These are phyloP conservation scores for Fissipunctia ypsillon DNA, from an alignment of 2,888 invertebrate species.

Conservation along the genomic window DNA sequence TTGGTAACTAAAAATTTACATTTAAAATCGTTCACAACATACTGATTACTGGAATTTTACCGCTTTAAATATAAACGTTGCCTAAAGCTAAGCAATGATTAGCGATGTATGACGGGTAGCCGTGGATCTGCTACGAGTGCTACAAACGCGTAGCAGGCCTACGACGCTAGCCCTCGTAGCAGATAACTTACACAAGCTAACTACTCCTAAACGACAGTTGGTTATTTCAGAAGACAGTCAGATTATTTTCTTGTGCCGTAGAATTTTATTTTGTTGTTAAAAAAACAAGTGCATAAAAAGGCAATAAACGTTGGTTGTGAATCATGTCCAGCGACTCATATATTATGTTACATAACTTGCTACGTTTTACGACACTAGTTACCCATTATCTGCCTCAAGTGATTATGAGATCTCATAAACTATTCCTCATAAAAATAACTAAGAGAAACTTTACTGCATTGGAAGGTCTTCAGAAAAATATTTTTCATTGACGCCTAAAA, in stretches of 20 bases:
- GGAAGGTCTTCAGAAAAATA: slow-evolving; percentile 29
- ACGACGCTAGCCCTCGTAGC: neutral
- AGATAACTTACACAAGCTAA: neutral
- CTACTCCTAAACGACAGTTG: neutral
- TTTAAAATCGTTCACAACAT: slow-evolving; percentile 8
- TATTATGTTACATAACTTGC: slow-evolving; percentile 15
- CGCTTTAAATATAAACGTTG: no score
- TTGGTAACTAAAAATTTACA: slow-evolving; percentile 4
- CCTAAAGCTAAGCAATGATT: no score
- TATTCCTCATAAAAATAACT: slow-evolving; percentile 40
- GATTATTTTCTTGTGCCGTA: neutral
- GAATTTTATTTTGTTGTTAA: neutral
- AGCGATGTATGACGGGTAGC: neutral
- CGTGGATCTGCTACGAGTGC: neutral
- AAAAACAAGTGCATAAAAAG: neutral
- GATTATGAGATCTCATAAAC: slow-evolving; percentile 47
- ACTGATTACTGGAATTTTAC: neutral
- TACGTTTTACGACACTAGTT: slow-evolving; percentile 43
- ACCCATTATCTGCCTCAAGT: slow-evolving; percentile 33
- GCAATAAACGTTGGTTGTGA: neutral
- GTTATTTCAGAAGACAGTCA: neutral
- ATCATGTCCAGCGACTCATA: neutral
- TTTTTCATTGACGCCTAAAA: neutral
- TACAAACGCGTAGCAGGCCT: slow-evolving; percentile 1
- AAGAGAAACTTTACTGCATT: slow-evolving; percentile 24